Percentiles rank a stretch among this genome's conserved stretches.
These are phyloP conservation scores for Camelus bactrianus DNA, from an alignment of 2,113 vertebrate genomes.

Conservation along the genomic window DNA sequence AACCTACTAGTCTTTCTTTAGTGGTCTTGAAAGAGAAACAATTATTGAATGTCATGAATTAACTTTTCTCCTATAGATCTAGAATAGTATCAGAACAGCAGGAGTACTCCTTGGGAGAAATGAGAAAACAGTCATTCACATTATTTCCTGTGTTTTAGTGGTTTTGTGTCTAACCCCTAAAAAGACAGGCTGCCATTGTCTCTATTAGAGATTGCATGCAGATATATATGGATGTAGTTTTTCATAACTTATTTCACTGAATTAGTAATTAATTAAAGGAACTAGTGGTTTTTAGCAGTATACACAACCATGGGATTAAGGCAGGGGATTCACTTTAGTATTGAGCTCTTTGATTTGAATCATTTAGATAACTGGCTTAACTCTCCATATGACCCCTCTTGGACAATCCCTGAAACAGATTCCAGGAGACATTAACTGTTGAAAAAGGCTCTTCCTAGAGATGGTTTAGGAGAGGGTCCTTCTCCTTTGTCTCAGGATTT, in stretches of 20 bases:
- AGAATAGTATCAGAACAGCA: background rate
- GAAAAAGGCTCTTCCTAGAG: background rate
- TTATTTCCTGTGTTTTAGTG: background rate
- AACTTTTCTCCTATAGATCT: background rate
- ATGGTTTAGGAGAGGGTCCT: background rate
- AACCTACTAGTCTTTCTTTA: background rate
- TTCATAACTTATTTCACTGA: background rate
- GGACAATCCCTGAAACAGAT: background rate
- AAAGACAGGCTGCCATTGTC: background rate
- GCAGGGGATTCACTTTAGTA: background rate
- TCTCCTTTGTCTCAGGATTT: background rate
- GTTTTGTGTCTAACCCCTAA: background rate
- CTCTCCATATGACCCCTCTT: background rate
- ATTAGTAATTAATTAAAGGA: background rate
- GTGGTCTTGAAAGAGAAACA: background rate
- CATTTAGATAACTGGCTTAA: background rate
- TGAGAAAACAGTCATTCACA: background rate
- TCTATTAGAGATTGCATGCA: too few relatives aligned
- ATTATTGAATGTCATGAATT: fast-evolving
- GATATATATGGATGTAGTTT: background rate
- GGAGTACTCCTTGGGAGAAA: background rate
- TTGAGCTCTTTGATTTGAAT: background rate
- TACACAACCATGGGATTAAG: background rate
- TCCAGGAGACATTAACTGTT: background rate
- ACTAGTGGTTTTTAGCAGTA: background rate